phyloP scores from a whole-genome alignment of 2,113 vertebrate species.

The Pygoscelis antarcticus region DNA sequence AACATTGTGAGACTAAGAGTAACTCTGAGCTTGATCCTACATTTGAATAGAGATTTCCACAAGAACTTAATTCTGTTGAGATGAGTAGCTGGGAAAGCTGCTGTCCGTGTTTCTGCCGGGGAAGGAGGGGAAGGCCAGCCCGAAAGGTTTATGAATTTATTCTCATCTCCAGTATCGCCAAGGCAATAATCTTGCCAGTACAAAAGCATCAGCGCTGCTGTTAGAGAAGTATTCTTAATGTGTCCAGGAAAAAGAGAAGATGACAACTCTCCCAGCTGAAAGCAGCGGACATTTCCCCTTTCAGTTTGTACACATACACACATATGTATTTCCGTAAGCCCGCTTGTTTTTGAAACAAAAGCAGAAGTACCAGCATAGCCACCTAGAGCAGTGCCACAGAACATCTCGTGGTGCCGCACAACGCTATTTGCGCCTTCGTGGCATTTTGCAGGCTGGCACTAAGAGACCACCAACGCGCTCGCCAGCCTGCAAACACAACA shows the following conservation, averaged over 20 bases:
- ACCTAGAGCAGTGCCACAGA: neutral
- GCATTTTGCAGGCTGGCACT: neutral
- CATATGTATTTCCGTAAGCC: accelerated
- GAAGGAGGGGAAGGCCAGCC: neutral
- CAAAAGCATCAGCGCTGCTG: neutral
- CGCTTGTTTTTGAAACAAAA: neutral
- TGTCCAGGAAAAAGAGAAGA: neutral
- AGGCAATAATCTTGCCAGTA: neutral
- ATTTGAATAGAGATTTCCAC: neutral
- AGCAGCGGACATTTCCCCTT: neutral
- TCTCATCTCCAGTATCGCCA: neutral
- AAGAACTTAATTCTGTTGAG: neutral
- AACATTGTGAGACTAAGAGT: accelerated
- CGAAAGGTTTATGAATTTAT: neutral
- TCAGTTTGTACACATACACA: neutral
- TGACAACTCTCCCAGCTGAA: no score
- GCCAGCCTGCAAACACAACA: neutral
- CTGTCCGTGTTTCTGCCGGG: neutral
- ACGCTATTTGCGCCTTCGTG: accelerated
- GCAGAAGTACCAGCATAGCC: neutral
- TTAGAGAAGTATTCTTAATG: accelerated
- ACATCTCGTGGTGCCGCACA: accelerated
- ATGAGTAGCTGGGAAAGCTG: neutral
- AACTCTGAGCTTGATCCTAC: neutral
- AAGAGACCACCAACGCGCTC: neutral